phyloP scores from a whole-genome alignment of 64 coral and sea anemone species.

The Montipora capricornis region DNA sequence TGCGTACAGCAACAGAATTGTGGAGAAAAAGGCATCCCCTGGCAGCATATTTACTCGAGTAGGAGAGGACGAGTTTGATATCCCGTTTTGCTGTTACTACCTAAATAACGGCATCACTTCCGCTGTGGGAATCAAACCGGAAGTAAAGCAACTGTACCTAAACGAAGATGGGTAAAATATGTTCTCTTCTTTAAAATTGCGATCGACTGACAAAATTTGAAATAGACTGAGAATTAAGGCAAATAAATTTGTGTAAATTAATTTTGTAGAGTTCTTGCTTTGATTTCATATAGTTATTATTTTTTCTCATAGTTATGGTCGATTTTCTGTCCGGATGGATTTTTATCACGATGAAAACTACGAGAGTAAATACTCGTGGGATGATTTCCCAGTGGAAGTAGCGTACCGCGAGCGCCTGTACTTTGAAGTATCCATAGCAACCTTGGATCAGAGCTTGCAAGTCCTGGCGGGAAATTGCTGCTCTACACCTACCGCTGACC shows the following conservation, averaged over 20 bases:
- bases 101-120: conserved; percentile 64
- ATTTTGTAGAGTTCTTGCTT: too few species aligned
- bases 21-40: conserved; percentile 36
- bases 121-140: conserved; percentile 60
- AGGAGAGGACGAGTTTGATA: conserved; percentile 65
- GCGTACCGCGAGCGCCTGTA: conserved; percentile 47
- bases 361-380: conserved; percentile 44
- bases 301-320: conserved; percentile 41
- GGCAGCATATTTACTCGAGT: conserved; percentile 61
- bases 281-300: neutral
- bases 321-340: conserved; percentile 73
- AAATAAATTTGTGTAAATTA: too few species aligned
- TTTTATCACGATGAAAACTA: conserved; percentile 59
- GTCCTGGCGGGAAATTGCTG: conserved; percentile 71
- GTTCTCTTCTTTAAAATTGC: too few species aligned
- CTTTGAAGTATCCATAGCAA: conserved; percentile 74
- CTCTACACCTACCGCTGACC: conserved; percentile 68
- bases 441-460: conserved; percentile 52
- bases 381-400: conserved; percentile 67
- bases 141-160: conserved; percentile 53
- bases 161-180: conserved; percentile 61
- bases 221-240: too few species aligned
- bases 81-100: conserved; percentile 75
- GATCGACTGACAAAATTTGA: too few species aligned
- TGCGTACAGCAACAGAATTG: conserved; percentile 66